Percentiles rank a stretch among this genome's conserved stretches.
These are phyloP conservation scores for Subanguina moxae DNA, from an alignment of 1,140 invertebrate species.

Conservation along the genomic window DNA sequence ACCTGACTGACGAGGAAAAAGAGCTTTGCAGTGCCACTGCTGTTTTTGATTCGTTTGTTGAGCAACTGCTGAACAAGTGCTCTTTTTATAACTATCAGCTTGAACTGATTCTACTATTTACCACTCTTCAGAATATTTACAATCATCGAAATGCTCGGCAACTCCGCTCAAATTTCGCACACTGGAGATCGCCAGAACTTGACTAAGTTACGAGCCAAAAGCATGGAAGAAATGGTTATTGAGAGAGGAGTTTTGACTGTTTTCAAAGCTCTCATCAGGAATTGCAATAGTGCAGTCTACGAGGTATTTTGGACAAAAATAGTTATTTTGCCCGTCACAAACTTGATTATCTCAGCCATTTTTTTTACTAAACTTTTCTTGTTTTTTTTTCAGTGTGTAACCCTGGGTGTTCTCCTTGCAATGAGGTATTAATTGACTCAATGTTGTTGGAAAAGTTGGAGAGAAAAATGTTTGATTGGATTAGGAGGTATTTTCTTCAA, in stretches of 20 bases:
- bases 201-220: conserved; percentile 54
- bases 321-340: neutral
- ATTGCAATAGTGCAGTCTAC: conserved; percentile 68
- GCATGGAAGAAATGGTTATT: conserved; percentile 69
- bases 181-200: conserved; percentile 20
- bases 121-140: conserved; percentile 39
- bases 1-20: conserved; percentile 69
- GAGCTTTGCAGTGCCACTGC: conserved; percentile 68
- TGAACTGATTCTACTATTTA: neutral
- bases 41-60: conserved; percentile 79
- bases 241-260: conserved; percentile 71
- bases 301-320: conserved; percentile 50
- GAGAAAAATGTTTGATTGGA: no score
- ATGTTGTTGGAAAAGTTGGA: no score
- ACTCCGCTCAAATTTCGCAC: conserved; percentile 14
- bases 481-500: no score
- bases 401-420: no score
- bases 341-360: no score
- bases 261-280: conserved; percentile 68
- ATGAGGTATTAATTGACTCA: no score
- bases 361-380: neutral
- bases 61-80: conserved; percentile 77
- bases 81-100: conserved; percentile 61
- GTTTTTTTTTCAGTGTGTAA: neutral
- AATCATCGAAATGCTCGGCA: conserved; percentile 49